Evolutionary conservation across 2,113 vertebrate species (phyloP), one percentile per base, ranked within the genome.

Genomic region (Noturus placidus): DNA sequence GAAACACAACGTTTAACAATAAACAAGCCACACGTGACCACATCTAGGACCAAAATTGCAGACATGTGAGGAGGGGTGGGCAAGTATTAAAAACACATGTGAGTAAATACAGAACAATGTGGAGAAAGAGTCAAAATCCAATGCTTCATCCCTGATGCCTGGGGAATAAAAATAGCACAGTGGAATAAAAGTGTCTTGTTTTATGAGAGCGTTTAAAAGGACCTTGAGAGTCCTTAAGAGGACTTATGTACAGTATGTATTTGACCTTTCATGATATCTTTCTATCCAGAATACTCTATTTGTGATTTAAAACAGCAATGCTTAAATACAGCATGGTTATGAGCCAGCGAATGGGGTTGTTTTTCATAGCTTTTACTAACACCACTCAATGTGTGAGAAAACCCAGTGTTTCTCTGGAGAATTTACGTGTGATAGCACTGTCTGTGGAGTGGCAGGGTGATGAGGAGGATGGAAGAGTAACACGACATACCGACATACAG

Each of bases 1-100:
- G 92, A 96, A 96, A 96, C n/a, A 96, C 95, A 96, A 96, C 95
- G 94, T 96, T 95, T 96, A 96, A 96, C 96, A 85, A 83, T 95
- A 95, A 95, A 84, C 94, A 93, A 93, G 91, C 94, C 92, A 93
- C 93, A 95, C 93, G 94, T 52, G 27, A 83, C 78, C 74, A 81
- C 72, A 94, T 81, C 72, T 89, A 80, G 54, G 94, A 94, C 27
- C 83, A 92, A 95, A 95, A 94, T 94, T 93, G 93, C 94, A 95
- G 59, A 88, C 89, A 89, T 87, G 88, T 33, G 50, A 57, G 33
- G 85, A 86, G 54, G 46, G 81, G 22, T 69, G 22, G 85, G 78
- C 54, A 69, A 82, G 67, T 46, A 88, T 79, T 85, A 80, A 78
- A 63, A 91, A 92, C 61, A 86, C 78, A 80, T 59, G 20, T 14